A percentile compares a stretch with the other conserved stretches of the same genome.
phyloP scores from a whole-genome alignment of 2,888 invertebrate species.

The Pocota personata region DNA sequence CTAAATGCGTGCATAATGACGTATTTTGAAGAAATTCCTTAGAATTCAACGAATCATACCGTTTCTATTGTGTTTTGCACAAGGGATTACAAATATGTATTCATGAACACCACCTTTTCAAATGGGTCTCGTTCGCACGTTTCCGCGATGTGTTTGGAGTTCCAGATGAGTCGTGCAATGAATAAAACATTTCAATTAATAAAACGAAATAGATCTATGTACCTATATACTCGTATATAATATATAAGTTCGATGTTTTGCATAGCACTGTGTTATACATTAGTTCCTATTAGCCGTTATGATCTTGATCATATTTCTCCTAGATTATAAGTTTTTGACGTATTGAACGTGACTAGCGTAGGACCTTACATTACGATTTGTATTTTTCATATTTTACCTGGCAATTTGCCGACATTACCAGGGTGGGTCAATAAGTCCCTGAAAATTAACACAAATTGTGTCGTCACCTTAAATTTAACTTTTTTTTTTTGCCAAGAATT shows the following conservation, averaged over 20 bases:
- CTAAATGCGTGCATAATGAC: background rate
- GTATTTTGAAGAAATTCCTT: background rate
- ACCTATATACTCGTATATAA: too few species aligned
- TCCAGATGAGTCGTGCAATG: slow-evolving; percentile 38
- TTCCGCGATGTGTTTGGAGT: slow-evolving; percentile 46
- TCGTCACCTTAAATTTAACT: too few species aligned
- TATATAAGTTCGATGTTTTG: background rate
- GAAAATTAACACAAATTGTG: too few species aligned
- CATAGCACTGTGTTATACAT: background rate
- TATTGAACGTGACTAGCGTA: slow-evolving; percentile 11
- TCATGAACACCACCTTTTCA: slow-evolving; percentile 8
- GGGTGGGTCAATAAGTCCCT: too few species aligned
- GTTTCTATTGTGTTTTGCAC: background rate
- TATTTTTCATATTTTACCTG: background rate
- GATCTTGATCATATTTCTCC: slow-evolving; percentile 21
- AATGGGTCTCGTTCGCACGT: slow-evolving; percentile 35
- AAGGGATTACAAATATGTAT: slow-evolving; percentile 1
- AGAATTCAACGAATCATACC: slow-evolving; percentile 4
- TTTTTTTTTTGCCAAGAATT: too few species aligned
- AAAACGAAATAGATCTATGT: background rate
- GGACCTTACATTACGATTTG: background rate
- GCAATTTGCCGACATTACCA: too few species aligned
- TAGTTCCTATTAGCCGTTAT: slow-evolving; percentile 19
- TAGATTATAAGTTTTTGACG: background rate
- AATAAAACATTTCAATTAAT: slow-evolving; percentile 32